phyloP scores from a whole-genome alignment of 2,888 invertebrate species.

The Parnassius orleans region DNA sequence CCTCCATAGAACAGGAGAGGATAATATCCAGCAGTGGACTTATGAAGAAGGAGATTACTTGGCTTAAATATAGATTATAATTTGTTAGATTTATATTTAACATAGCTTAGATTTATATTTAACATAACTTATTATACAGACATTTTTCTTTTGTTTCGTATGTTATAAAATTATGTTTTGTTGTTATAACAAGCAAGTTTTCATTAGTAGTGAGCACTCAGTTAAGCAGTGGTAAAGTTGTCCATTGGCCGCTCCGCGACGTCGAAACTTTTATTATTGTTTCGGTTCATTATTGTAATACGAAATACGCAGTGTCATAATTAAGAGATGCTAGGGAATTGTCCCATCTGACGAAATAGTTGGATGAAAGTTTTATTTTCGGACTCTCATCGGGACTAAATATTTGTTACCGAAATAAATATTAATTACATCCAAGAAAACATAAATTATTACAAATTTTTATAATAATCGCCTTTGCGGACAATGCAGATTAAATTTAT shows the following conservation, averaged over 20 bases:
- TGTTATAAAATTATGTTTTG: constrained; percentile 62
- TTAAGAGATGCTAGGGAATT: constrained; percentile 74
- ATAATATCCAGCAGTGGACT: no score
- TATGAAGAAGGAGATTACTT: no score
- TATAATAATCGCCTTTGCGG: no score
- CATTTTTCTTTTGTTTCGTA: constrained; percentile 46
- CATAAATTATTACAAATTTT: no score
- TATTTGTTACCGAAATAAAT: constrained; percentile 64
- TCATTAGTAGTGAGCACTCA: constrained; percentile 73
- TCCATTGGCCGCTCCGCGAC: constrained; percentile 59
- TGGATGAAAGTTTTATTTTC: constrained; percentile 66
- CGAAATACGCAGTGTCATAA: constrained; percentile 61
- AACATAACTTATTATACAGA: no score
- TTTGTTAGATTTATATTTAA: no score
- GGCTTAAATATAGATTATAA: no score
- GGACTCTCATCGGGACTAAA: constrained; percentile 59
- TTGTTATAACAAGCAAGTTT: constrained; percentile 72
- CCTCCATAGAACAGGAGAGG: no score
- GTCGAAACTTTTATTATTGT: constrained; percentile 79
- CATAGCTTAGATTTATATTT: no score
- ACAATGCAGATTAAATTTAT: no score
- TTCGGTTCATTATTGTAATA: constrained; percentile 79
- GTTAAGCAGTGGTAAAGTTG: constrained; percentile 69
- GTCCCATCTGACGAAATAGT: constrained; percentile 70
- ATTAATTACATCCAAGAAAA: constrained; percentile 21